A percentile compares a stretch with the other conserved stretches of the same genome.
phyloP scores from a whole-genome alignment of 2,113 vertebrate species.

The Emydocephalus ijimae region DNA sequence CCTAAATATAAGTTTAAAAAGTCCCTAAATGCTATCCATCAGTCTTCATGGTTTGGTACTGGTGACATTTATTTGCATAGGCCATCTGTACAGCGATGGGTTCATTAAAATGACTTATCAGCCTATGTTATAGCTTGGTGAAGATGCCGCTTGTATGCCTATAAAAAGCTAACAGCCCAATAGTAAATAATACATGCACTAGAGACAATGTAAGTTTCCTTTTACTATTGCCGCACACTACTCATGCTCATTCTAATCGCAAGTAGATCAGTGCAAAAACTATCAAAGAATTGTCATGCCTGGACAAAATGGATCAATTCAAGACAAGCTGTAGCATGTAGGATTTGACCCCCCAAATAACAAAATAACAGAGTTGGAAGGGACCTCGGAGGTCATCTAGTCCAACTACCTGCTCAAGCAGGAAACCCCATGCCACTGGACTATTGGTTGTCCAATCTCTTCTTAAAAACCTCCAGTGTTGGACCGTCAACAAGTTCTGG shows the following conservation, averaged over 20 bases:
- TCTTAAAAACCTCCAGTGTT: not conserved
- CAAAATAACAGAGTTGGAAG: not conserved
- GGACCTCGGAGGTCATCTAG: not conserved
- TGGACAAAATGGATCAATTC: not conserved
- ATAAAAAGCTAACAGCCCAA: not conserved
- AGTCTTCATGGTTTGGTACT: constrained; percentile 37
- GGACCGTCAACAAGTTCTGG: not conserved
- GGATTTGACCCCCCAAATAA: not conserved
- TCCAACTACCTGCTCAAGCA: not conserved
- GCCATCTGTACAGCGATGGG: constrained; percentile 48
- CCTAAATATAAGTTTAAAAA: constrained; percentile 17
- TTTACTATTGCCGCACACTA: not conserved
- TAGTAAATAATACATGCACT: not conserved
- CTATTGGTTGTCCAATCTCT: not conserved
- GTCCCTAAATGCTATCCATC: constrained; percentile 53
- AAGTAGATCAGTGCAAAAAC: not conserved
- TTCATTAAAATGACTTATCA: constrained; percentile 46
- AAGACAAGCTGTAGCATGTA: too few relatives aligned
- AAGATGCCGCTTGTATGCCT: constrained; percentile 14
- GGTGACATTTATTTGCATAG: constrained; percentile 30
- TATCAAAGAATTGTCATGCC: not conserved
- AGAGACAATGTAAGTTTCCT: accelerated
- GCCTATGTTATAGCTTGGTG: not conserved
- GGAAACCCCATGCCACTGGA: not conserved
- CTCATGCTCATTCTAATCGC: not conserved